Base-by-base conservation (phyloP, 1,140 invertebrate genomes). In the Lordiphosa mommai region DNA sequence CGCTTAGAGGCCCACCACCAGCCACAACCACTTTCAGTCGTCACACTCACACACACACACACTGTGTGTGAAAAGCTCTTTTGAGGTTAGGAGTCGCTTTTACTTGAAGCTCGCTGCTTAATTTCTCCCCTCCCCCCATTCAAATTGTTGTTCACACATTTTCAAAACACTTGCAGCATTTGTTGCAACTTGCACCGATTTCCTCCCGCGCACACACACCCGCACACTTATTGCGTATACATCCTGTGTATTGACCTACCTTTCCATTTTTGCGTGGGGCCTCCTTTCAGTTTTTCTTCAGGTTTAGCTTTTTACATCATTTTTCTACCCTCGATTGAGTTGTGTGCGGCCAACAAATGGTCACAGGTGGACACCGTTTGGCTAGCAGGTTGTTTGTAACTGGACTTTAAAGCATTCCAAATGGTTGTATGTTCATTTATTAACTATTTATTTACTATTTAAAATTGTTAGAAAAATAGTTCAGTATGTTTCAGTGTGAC, bases 11-110 rank as follows among this genome's bases (percentile, higher is more conserved):
- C 53, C 67, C 7, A 77, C 67, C 7, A 77, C 40, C 59, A 72
- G 27, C 64, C 55, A 72, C 79, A 84, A 84, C 77, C 77, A 84
- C 77, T 84, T 84, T 84, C 77, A 72, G 77, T 82, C 63, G 52
- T 59, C 55, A 51, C 52, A 46, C 14, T 49, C 41, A 52, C 44
- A 41, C 51, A 52, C 71, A 71, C 67, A 74, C 48, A 59, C 65
- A 68, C 13, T 85, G 68, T 74, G 23, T 27, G 23, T 27, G 23
- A 85, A 76, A 84, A 79, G 56, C 79, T 85, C 68, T 63, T 84
- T 84, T 84, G 79, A 84, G 77, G 77, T 84, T 84, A 84, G 72
- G 77, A 61, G 71, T 55, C 61, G 59, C 59, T 58, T 37, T 51
- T 52, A 64, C 66, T 67, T 58, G 63, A 63, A 67, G 53, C 57